Evolutionary conservation across 2,888 invertebrate species (phyloP), one percentile per base, ranked within the genome.

Genomic region (Sceliomorpha sp.): DNA sequence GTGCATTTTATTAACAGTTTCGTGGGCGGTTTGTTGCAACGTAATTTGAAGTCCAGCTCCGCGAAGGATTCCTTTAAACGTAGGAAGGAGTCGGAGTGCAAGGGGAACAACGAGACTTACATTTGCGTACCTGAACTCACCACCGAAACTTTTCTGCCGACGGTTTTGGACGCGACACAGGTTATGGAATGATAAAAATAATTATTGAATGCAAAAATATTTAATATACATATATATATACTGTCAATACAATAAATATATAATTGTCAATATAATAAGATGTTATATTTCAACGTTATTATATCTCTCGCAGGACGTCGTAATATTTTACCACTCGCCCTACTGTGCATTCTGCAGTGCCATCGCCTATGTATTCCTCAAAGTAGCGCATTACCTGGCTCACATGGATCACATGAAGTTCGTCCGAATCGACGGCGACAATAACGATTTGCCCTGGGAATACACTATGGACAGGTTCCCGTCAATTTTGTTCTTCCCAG

Each of bases 391-490:
- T 78, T 91, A 92, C 85, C 90, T 92, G 70, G 82, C 89, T 63
- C 80, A 89, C 77, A 89, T 91, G 73, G 87, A 90, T 68, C 82
- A 88, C 55, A 74, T 93, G 3, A 79, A 88, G 59, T 93, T 94
- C 76, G 91, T 92, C 13, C 90, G 95, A 10, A 92, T 98, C 27
- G 95, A 97, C 89, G 95, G 94, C 12, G 93, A 94, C 79, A 90
- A 91, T 0, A 96, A 97, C 90, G 95, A 96, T 89, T 90, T 98
- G 74, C 95, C 96, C 0, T 97, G 96, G 96, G 92, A 94, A 84
- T 95, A 92, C 87, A 94, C 94, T 32, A 94, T 94, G 90, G 92
- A 93, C 69, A 89, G 89, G 47, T 94, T 94, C 88, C 98, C 98
- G 9, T 92, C 95, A 0, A 90, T 98, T 36, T 89, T 96, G 20